Conservation (phyloP, 2,888 invertebrate genomes). For the Rhagonycha lutea region DNA sequence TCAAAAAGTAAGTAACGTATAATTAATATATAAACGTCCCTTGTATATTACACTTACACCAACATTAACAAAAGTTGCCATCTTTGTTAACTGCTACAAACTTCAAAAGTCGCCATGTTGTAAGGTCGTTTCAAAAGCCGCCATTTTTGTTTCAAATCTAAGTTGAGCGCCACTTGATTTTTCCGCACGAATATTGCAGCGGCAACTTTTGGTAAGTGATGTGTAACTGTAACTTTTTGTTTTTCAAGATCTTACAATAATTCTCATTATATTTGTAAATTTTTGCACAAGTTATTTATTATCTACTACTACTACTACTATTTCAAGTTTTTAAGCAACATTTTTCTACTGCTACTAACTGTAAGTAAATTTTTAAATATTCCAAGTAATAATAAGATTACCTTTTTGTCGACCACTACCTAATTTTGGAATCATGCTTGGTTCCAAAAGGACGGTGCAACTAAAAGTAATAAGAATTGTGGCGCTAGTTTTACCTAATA, state of each 20-base stretch:
- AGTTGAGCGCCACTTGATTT: too few species aligned
- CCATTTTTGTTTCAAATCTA: too few species aligned
- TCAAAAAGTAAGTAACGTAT: background rate
- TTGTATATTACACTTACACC: conserved; percentile 33
- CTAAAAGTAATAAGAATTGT: background rate
- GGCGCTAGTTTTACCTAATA: background rate
- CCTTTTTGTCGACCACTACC: background rate
- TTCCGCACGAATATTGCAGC: too few species aligned
- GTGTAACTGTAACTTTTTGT: background rate
- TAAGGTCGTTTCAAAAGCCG: too few species aligned
- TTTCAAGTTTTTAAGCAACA: background rate
- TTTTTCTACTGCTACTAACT: background rate
- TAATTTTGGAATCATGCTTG: background rate
- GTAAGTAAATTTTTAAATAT: background rate
- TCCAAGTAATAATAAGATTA: background rate
- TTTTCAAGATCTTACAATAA: background rate
- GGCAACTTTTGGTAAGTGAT: background rate
- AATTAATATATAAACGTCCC: conserved; percentile 47
- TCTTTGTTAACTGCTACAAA: background rate
- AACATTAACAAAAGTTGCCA: background rate
- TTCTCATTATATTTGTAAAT: conserved; percentile 3
- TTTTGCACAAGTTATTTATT: background rate
- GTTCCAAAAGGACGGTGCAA: background rate
- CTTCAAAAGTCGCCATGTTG: too few species aligned
- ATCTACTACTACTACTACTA: background rate